A percentile compares a stretch with the other conserved stretches of the same genome.
Evolutionary conservation across 2,113 vertebrate genomes (phyloP).

Genomic region (Amazona vittata): DNA sequence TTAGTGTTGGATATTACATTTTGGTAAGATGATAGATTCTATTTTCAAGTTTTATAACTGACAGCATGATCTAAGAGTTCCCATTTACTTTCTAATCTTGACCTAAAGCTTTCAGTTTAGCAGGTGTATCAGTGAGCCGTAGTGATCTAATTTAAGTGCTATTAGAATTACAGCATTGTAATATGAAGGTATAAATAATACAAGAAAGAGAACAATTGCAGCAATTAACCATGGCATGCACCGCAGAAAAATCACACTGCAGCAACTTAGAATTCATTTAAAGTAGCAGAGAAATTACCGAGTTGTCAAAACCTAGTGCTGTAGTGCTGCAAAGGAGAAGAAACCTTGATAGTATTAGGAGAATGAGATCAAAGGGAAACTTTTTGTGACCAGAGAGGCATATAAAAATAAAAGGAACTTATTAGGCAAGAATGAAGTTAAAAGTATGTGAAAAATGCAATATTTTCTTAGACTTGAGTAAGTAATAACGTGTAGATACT

Average conservation of each 20-base stretch:
- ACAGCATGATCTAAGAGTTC: neutral
- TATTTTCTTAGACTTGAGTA: neutral
- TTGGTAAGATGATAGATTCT: neutral
- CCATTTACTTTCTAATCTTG: neutral
- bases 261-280: neutral
- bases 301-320: neutral
- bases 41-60: neutral
- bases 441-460: neutral
- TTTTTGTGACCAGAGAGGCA: neutral
- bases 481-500: neutral
- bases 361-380: neutral
- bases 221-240: slow-evolving; percentile 9
- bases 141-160: slow-evolving; percentile 20
- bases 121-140: neutral
- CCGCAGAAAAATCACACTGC: neutral
- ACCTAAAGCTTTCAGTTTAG: neutral
- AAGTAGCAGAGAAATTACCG: neutral
- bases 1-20: neutral
- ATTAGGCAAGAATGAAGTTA: neutral
- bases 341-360: neutral
- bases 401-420: neutral
- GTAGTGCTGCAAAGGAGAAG: neutral
- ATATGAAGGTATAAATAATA: slow-evolving; percentile 1
- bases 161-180: neutral
- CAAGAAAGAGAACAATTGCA: slow-evolving; percentile 36